Evolutionary conservation across 2,888 invertebrate species (phyloP), one percentile per base, ranked within the genome.

Genomic region (Polyommatus icarus): DNA sequence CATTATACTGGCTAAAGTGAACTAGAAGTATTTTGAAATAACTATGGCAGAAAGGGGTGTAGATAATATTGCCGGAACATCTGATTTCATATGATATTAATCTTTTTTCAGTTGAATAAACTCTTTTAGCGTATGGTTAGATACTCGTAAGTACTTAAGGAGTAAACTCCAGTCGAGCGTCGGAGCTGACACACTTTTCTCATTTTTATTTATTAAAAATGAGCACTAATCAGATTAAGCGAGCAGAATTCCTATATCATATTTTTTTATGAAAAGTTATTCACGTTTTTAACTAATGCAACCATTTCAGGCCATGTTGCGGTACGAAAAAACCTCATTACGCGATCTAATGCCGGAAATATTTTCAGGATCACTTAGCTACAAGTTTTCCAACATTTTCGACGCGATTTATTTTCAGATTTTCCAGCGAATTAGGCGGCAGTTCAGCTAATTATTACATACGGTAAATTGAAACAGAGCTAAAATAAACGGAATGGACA

Each of bases 401-500:
- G 24, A 67, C 29, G 67, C 32, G 1, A 67, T 67, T 18, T 67
- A 29, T 67, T 67, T 67, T 15, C 29, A 29, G 29, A 67, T 67
- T 32, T 24, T 18, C 29, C 29, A 67, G 67, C 18, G 29, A 32
- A 67, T 67, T 67, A 67, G 67, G 67, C 18, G 29, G 29, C 67
- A 67, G 24, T 32, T 18, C 20, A 46, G 73, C 73, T 73, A 73
- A 73, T 73, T 73, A 73, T 73, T 46, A 73, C 46, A 73, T 40
- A 73, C 20, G 20, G 73, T 73, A 73, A 73, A 73, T 73, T 73
- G 73, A 73, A 73, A 73, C 73, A 73, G 72, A 72, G 73, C 46
- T 73, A 73, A 73, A 73, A 73, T 73, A 73, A 73, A 46, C 73
- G 20, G 72, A 72, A 40, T 72, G 73, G 46, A 73, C 40, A 73